Percentiles rank a stretch among this genome's conserved stretches.
Evolutionary conservation across 1,140 invertebrate species (phyloP).

Genomic region (Microvelia longipes): DNA sequence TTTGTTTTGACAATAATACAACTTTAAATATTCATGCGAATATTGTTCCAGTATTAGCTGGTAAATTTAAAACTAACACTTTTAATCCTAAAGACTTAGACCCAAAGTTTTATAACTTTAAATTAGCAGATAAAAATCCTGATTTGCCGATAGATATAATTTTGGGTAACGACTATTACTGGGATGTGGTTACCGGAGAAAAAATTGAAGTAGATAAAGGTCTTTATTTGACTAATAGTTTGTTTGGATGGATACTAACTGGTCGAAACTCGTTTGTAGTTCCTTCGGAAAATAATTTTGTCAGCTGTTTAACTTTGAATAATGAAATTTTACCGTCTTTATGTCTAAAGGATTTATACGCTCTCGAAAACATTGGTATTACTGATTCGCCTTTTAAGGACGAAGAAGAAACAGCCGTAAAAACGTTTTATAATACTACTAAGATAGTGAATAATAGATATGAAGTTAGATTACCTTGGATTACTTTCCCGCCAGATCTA

Average conservation of each 20-base stretch:
- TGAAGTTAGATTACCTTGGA: background rate
- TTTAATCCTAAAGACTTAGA: background rate
- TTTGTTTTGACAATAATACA: background rate
- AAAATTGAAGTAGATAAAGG: background rate
- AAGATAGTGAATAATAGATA: background rate
- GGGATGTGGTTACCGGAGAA: background rate
- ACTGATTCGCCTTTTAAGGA: background rate
- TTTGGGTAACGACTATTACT: background rate
- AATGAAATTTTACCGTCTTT: background rate
- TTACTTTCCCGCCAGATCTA: background rate
- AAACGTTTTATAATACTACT: background rate
- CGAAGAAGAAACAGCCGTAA: background rate
- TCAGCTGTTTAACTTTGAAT: background rate
- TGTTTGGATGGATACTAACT: background rate
- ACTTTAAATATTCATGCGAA: background rate
- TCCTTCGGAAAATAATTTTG: background rate
- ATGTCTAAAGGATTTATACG: background rate
- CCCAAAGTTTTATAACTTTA: background rate
- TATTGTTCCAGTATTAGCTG: background rate
- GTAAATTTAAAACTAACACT: background rate
- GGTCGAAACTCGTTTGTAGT: background rate
- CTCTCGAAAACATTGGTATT: background rate
- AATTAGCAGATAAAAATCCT: background rate
- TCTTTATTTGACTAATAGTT: background rate
- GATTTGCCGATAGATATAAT: background rate